phyloP scores from a whole-genome alignment of 2,797 vertebrate species.

The Lepidocolaptes lacrymiger region DNA sequence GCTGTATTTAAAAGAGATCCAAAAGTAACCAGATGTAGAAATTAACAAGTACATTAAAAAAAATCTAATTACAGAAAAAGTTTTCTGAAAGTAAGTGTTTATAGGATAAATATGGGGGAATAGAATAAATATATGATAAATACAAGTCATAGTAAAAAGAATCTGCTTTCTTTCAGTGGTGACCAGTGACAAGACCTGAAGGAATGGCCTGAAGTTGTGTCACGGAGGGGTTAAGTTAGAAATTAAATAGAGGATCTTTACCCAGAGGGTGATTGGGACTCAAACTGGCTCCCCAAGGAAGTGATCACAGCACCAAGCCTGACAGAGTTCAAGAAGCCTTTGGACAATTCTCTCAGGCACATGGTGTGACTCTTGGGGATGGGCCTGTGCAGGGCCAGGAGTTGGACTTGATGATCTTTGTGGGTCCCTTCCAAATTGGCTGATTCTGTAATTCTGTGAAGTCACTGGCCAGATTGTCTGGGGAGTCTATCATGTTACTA shows the following conservation, averaged over 20 bases:
- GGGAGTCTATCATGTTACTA: neutral
- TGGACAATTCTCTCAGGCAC: neutral
- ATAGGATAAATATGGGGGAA: neutral
- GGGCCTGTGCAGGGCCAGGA: neutral
- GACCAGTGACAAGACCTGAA: neutral
- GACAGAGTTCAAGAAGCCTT: neutral
- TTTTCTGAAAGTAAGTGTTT: neutral
- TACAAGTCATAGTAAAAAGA: neutral
- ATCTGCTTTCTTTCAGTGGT: neutral
- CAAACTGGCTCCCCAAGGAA: neutral
- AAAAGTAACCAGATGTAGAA: neutral
- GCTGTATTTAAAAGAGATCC: neutral
- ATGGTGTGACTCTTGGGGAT: neutral
- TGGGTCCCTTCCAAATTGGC: neutral
- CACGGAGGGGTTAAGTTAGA: neutral
- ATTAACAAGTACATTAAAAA: neutral
- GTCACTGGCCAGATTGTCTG: neutral
- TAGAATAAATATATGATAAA: neutral
- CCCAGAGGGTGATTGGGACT: neutral
- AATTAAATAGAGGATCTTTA: neutral
- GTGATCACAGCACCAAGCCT: neutral
- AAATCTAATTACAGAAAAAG: neutral
- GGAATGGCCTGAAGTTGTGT: neutral
- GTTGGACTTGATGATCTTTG: neutral
- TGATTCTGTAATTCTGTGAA: neutral